Evolutionary conservation across 1,140 invertebrate genomes (phyloP).

Genomic region (Drosophila tropicalis): DNA sequence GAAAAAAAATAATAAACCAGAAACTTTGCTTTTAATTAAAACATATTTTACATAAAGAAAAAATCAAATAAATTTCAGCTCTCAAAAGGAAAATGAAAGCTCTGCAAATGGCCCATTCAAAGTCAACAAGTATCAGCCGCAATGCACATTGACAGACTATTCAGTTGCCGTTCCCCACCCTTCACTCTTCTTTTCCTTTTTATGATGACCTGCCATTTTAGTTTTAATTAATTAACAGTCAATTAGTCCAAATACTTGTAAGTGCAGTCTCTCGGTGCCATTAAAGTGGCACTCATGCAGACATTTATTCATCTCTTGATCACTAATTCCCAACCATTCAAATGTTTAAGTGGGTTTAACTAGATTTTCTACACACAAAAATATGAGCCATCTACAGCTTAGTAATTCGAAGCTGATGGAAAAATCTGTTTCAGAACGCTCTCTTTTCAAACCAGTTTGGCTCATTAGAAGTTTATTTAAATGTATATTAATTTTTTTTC

Average conservation of each 20-base stretch:
- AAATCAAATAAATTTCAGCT: conserved; percentile 53
- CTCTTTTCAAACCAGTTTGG: conserved; percentile 4
- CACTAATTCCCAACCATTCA: conserved; percentile 26
- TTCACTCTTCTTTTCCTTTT: conserved; percentile 13
- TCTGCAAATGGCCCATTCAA: conserved; percentile 62
- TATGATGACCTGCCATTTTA: conserved; percentile 22
- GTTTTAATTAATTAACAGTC: conserved; percentile 71
- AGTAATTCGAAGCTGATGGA: too few species aligned
- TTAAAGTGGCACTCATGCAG: conserved; percentile 54
- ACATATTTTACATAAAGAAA: conserved; percentile 66
- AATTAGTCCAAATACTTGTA: conserved; percentile 54
- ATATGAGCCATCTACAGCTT: too few species aligned
- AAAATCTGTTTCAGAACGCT: neutral
- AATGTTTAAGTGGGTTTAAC: conserved; percentile 21
- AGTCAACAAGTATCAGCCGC: conserved; percentile 46
- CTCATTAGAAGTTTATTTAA: conserved; percentile 49
- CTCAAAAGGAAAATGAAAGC: conserved; percentile 8
- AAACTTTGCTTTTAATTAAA: conserved; percentile 77
- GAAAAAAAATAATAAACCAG: conserved; percentile 37
- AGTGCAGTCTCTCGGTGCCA: conserved; percentile 26
- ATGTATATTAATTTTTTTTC: conserved; percentile 17
- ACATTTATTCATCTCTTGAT: conserved; percentile 38
- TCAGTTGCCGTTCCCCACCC: neutral
- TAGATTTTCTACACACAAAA: conserved; percentile 7
- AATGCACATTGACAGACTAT: conserved; percentile 20